Percentiles rank a stretch among this genome's conserved stretches.
Conservation (phyloP, 2,113 vertebrate genomes). For the Pluvianellus socialis region DNA sequence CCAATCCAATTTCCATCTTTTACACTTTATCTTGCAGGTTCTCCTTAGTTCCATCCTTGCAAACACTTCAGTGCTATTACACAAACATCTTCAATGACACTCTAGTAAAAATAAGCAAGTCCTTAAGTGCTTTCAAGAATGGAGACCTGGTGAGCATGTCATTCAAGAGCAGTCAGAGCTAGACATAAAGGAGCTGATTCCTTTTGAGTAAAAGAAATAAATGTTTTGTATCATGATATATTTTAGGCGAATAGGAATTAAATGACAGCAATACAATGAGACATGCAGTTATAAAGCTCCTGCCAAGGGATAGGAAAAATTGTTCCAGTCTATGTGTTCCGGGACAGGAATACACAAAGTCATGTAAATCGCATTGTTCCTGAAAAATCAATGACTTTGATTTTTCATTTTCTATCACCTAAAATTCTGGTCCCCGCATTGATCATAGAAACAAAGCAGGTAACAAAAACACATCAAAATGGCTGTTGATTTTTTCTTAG, state of each 20-base stretch:
- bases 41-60: not conserved
- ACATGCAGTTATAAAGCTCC: not conserved
- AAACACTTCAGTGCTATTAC: not conserved
- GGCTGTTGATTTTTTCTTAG: not conserved
- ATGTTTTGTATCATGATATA: not conserved
- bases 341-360: not conserved
- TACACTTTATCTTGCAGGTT: not conserved
- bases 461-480: not conserved
- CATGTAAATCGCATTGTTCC: not conserved
- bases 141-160: not conserved
- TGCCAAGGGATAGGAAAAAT: not conserved
- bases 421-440: not conserved
- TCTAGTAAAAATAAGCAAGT: slow-evolving; percentile 18
- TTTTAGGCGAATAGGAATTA: not conserved
- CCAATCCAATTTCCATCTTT: not conserved
- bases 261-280: not conserved
- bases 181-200: slow-evolving; percentile 5
- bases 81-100: not conserved
- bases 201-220: not conserved
- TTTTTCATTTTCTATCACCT: not conserved
- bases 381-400: not conserved
- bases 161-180: slow-evolving; percentile 10
- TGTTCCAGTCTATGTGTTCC: not conserved
- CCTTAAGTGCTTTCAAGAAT: slow-evolving; percentile 27
- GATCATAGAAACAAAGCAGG: not conserved